Conservation (phyloP, 2,113 vertebrate species). For the Scomber japonicus region DNA sequence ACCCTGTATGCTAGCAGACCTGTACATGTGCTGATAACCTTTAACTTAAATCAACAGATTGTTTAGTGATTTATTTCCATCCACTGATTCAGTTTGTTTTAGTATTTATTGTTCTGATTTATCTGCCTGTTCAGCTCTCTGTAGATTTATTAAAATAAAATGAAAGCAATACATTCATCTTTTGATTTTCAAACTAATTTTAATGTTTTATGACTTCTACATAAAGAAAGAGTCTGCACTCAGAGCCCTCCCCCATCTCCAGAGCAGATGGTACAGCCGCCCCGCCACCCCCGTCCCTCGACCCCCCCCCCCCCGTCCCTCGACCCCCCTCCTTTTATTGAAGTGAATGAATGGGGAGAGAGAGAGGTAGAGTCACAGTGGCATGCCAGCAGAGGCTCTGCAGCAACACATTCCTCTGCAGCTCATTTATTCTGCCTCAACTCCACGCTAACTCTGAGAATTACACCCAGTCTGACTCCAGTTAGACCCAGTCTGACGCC, state of each 20-base stretch:
- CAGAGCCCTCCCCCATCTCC: not conserved
- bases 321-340: conserved; percentile 17
- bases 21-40: too few species aligned
- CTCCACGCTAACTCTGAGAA: not conserved
- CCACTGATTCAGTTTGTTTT: too few species aligned
- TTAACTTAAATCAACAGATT: too few species aligned
- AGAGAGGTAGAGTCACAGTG: conserved; percentile 32
- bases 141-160: not conserved
- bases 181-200: not conserved
- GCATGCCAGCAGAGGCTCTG: conserved; percentile 28
- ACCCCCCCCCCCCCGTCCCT: not conserved
- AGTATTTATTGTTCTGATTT: not conserved
- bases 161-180: not conserved
- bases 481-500: not conserved
- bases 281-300: not conserved
- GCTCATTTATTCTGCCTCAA: conserved; percentile 23
- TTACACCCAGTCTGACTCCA: not conserved
- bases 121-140: not conserved
- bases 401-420: conserved; percentile 60
- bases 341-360: conserved; percentile 67
- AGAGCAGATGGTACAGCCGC: conserved; percentile 51
- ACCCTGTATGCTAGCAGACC: too few species aligned
- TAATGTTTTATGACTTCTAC: not conserved
- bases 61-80: too few species aligned
- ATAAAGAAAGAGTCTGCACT: not conserved